Percentiles rank a stretch among this genome's conserved stretches.
Evolutionary conservation across 1,140 invertebrate species (phyloP).

Genomic region (Caenorhabditis tropicalis): DNA sequence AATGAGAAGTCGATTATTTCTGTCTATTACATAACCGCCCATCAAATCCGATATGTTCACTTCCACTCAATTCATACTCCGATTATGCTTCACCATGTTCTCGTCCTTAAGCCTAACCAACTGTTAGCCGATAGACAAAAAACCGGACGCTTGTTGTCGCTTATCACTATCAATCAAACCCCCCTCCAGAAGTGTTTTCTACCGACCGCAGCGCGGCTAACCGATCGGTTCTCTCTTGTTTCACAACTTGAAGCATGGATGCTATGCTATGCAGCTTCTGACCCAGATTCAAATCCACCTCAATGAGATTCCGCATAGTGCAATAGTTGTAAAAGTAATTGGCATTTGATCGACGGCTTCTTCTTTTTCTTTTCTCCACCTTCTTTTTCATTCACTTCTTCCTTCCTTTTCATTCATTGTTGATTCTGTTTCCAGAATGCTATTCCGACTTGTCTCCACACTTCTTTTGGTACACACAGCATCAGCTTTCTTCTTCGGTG

Average conservation of each 20-base stretch:
- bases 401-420: conserved; percentile 11
- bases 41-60: conserved; percentile 13
- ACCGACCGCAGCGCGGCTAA: neutral
- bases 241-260: neutral
- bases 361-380: conserved; percentile 41
- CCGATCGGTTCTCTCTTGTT: conserved; percentile 22
- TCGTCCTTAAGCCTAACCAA: neutral
- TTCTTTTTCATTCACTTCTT: neutral
- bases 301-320: conserved; percentile 5
- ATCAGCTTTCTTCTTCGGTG: conserved; percentile 23
- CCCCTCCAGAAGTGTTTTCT: neutral
- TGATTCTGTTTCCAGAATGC: conserved; percentile 29
- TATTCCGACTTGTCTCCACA: conserved; percentile 37
- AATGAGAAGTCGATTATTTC: neutral
- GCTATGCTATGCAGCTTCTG: neutral
- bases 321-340: conserved; percentile 44
- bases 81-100: neutral
- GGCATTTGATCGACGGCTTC: neutral
- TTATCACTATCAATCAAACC: conserved; percentile 39
- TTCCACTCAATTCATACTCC: neutral
- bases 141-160: neutral
- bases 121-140: neutral
- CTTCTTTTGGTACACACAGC: neutral
- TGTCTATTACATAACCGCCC: conserved; percentile 39
- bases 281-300: conserved; percentile 20